Evolutionary conservation across 2,113 vertebrate species (phyloP).

Genomic region (Todiramphus chloris): DNA sequence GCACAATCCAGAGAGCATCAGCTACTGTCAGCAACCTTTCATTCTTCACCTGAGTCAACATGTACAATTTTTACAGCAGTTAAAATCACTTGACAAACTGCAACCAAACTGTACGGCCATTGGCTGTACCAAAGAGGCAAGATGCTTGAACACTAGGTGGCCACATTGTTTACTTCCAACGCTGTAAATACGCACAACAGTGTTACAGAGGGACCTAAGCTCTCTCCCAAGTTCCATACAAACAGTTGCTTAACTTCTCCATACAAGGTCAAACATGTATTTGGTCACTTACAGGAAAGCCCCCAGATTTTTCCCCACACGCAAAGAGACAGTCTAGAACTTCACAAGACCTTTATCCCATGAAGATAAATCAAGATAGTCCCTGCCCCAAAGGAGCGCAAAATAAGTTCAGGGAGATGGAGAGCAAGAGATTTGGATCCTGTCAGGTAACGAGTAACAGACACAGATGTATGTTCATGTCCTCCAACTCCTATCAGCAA

Average conservation of each 20-base stretch:
- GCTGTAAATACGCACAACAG: background rate
- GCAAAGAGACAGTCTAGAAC: background rate
- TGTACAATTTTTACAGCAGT: background rate
- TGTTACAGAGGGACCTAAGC: background rate
- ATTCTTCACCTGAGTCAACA: background rate
- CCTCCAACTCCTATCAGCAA: background rate
- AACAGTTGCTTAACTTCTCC: background rate
- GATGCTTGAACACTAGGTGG: slow-evolving; percentile 21
- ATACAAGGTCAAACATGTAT: background rate
- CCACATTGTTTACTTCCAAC: background rate
- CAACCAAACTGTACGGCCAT: background rate
- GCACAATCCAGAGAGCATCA: background rate
- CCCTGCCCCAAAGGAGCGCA: background rate
- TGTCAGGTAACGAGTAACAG: background rate
- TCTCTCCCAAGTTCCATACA: background rate
- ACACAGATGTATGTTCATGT: background rate
- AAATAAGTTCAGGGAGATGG: background rate
- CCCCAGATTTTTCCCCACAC: background rate
- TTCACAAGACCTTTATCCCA: background rate
- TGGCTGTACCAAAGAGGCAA: background rate
- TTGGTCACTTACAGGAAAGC: background rate
- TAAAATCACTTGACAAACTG: background rate
- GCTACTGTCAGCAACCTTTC: background rate
- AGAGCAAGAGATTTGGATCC: background rate
- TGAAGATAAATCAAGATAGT: background rate